Percentiles rank a stretch among this genome's conserved stretches.
Evolutionary conservation across 2,797 vertebrate genomes (phyloP).

Genomic region (Melanotaenia maccullochi): DNA sequence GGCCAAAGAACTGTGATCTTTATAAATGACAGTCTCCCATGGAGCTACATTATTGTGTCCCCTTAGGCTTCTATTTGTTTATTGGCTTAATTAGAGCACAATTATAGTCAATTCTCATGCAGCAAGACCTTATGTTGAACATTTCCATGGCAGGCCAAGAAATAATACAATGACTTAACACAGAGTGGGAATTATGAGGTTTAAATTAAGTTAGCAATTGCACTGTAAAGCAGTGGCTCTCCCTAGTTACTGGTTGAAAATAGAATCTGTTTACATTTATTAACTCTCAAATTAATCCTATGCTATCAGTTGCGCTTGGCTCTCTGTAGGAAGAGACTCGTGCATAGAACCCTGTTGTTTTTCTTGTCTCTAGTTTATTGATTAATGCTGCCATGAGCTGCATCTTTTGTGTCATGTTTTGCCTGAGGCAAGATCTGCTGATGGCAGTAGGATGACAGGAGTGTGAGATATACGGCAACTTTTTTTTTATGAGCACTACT

Average conservation of each 20-base stretch:
- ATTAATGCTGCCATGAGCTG: constrained; percentile 45
- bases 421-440: constrained; percentile 45
- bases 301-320: background rate
- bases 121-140: constrained; percentile 41
- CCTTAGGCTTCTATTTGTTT: constrained; percentile 71
- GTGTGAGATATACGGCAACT: constrained; percentile 37
- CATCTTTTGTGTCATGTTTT: constrained; percentile 30
- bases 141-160: constrained; percentile 46
- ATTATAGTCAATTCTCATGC: constrained; percentile 57
- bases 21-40: constrained; percentile 59
- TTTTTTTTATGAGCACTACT: constrained; percentile 39
- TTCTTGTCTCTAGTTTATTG: constrained; percentile 38
- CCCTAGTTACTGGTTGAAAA: constrained; percentile 40
- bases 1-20: constrained; percentile 65
- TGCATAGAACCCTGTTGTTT: constrained; percentile 27
- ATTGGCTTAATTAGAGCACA: constrained; percentile 76
- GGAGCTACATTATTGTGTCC: constrained; percentile 55
- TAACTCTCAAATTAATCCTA: constrained; percentile 42
- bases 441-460: constrained; percentile 37
- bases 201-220: constrained; percentile 52
- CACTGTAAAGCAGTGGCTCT: constrained; percentile 43
- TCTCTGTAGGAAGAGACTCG: constrained; percentile 13
- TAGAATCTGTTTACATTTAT: constrained; percentile 50
- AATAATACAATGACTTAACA: constrained; percentile 30
- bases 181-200: constrained; percentile 37